These are phyloP conservation scores for Acanthacorydalis orientalis DNA, from an alignment of 2,888 invertebrate genomes.

Conservation along the genomic window DNA sequence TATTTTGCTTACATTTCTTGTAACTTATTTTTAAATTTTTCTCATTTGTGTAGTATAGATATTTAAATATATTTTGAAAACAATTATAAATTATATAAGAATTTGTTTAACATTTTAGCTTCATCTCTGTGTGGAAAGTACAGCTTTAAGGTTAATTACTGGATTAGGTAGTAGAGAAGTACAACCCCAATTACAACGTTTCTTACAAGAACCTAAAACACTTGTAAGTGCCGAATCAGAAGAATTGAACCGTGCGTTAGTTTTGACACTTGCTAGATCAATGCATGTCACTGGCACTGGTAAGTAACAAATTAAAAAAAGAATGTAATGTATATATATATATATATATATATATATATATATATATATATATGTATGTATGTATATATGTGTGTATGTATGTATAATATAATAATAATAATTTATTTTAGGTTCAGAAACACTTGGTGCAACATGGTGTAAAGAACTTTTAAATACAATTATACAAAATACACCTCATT, in stretches of 20 bases:
- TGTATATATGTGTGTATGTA: neutral
- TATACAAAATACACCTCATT: conserved; percentile 87
- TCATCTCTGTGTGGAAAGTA: conserved; percentile 20
- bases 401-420: neutral
- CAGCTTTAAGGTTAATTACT: conserved; percentile 24
- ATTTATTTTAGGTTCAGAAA: conserved; percentile 7
- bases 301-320: conserved; percentile 10
- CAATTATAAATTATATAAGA: too few relatives aligned
- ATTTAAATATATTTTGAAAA: neutral
- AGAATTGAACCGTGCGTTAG: conserved; percentile 84
- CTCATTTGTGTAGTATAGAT: conserved; percentile 2
- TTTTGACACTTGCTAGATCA: conserved; percentile 80
- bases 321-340: neutral
- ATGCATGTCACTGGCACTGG: conserved; percentile 83
- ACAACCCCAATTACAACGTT: conserved; percentile 80
- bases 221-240: conserved; percentile 88
- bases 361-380: neutral
- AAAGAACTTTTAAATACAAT: conserved; percentile 79
- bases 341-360: neutral
- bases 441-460: conserved; percentile 59
- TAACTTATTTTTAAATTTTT: conserved; percentile 4
- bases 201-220: conserved; percentile 81
- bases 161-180: conserved; percentile 81
- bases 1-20: too few relatives aligned
- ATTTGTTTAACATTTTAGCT: conserved; percentile 4